Percentiles rank a stretch among this genome's conserved stretches.
Evolutionary conservation across 2,888 invertebrate species (phyloP).

Genomic region (Drosophila neotestacea): DNA sequence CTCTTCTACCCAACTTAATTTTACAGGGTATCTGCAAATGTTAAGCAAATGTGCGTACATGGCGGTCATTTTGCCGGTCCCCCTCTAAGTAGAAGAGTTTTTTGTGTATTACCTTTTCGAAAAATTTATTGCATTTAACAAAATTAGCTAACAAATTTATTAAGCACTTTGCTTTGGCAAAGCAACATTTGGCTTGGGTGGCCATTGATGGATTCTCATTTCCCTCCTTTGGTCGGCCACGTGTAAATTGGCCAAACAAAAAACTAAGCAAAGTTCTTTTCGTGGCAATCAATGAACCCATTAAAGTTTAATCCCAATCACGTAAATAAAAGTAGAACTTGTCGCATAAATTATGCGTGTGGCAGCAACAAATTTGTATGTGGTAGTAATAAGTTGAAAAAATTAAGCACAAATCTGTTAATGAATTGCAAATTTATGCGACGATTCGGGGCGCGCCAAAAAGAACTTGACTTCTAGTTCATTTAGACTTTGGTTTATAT

Average conservation of each 20-base stretch:
- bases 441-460: slow-evolving; percentile 70
- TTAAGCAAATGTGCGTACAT: slow-evolving; percentile 65
- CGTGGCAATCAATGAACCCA: slow-evolving; percentile 77
- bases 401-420: slow-evolving; percentile 69
- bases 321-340: slow-evolving; percentile 77
- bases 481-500: slow-evolving; percentile 54
- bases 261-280: slow-evolving; percentile 2
- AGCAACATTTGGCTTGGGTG: slow-evolving; percentile 33
- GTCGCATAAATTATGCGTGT: slow-evolving; percentile 77
- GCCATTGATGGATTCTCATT: slow-evolving; percentile 68
- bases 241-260: slow-evolving; percentile 62
- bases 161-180: slow-evolving; percentile 66
- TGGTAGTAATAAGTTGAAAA: slow-evolving; percentile 54
- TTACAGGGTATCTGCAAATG: slow-evolving; percentile 49
- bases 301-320: slow-evolving; percentile 78
- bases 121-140: slow-evolving; percentile 81
- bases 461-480: slow-evolving; percentile 81
- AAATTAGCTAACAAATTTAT: slow-evolving; percentile 83
- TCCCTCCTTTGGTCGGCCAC: slow-evolving; percentile 47
- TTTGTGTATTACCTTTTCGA: slow-evolving; percentile 75
- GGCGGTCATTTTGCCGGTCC: slow-evolving; percentile 42
- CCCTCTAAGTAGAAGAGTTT: slow-evolving; percentile 32
- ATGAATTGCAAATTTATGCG: slow-evolving; percentile 80
- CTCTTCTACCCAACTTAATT: too few relatives aligned
- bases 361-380: slow-evolving; percentile 45